Evolutionary conservation across 1,140 invertebrate genomes (phyloP).

Genomic region (Micrasema minimum): DNA sequence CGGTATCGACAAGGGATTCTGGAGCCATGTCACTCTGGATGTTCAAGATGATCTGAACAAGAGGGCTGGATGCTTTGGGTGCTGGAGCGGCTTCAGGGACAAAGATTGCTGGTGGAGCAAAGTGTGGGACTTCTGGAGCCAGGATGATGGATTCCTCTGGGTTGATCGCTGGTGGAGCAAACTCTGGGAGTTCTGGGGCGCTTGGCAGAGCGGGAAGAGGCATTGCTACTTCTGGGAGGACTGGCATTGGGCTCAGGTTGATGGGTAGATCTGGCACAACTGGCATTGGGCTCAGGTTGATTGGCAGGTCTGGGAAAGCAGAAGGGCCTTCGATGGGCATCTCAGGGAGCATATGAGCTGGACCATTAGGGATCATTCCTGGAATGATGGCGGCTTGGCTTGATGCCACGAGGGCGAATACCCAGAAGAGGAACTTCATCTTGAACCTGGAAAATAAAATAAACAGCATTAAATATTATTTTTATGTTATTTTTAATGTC

Average conservation of each 20-base stretch:
- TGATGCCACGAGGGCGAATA: constrained; percentile 16
- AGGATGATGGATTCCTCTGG: background rate
- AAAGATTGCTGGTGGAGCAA: background rate
- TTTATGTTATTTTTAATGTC: no score
- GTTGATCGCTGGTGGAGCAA: no score
- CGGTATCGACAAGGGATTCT: constrained; percentile 9
- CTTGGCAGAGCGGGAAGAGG: background rate
- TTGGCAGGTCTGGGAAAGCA: background rate
- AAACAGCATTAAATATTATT: background rate
- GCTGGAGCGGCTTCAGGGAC: background rate
- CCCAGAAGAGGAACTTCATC: constrained; percentile 2
- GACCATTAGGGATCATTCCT: background rate
- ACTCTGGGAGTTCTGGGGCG: background rate
- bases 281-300: background rate
- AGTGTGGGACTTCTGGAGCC: background rate
- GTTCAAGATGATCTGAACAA: constrained; percentile 23
- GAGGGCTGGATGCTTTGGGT: constrained; percentile 1
- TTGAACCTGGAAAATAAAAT: constrained; percentile 1
- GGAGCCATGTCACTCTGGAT: constrained; percentile 6
- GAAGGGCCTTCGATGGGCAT: background rate
- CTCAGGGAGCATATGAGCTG: background rate
- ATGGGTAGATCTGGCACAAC: background rate
- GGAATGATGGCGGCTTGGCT: background rate
- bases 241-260: background rate
- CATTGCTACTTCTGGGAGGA: constrained; percentile 1